Conservation (phyloP, 2,113 vertebrate genomes). For the Eolophus roseicapilla region DNA sequence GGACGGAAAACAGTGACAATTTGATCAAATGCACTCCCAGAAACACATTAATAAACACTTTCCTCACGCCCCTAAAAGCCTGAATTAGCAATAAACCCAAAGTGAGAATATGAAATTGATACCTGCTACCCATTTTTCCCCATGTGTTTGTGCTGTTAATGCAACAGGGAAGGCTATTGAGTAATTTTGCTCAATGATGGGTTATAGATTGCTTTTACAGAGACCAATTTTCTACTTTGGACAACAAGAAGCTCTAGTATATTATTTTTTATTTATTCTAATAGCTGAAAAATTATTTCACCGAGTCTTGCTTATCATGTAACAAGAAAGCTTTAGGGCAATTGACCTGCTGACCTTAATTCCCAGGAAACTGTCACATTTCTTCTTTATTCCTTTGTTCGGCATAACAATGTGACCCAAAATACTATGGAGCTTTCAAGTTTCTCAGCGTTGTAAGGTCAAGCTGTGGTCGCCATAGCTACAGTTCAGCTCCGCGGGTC, state of each 20-base stretch:
- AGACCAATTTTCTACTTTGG: constrained; percentile 34
- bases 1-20: constrained; percentile 1
- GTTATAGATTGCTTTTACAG: not conserved
- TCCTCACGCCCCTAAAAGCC: not conserved
- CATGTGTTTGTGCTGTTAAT: not conserved
- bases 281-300: constrained; percentile 69
- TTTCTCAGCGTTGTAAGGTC: constrained; percentile 79
- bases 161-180: not conserved
- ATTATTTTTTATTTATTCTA: not conserved
- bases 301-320: constrained; percentile 69
- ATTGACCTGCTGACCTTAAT: constrained; percentile 82
- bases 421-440: constrained; percentile 73
- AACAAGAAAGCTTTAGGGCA: constrained; percentile 76
- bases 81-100: not conserved
- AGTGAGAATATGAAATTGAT: not conserved
- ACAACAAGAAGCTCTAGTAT: not conserved
- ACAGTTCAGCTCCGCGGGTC: constrained; percentile 74
- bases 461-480: constrained; percentile 78
- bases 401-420: constrained; percentile 75
- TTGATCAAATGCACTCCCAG: not conserved
- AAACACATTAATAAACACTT: constrained; percentile 9
- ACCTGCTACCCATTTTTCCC: not conserved
- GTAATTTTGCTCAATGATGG: constrained; percentile 37
- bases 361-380: constrained; percentile 83
- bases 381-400: constrained; percentile 79